phyloP scores from a whole-genome alignment of 2,797 vertebrate genomes.

The Anomalospiza imberbis region DNA sequence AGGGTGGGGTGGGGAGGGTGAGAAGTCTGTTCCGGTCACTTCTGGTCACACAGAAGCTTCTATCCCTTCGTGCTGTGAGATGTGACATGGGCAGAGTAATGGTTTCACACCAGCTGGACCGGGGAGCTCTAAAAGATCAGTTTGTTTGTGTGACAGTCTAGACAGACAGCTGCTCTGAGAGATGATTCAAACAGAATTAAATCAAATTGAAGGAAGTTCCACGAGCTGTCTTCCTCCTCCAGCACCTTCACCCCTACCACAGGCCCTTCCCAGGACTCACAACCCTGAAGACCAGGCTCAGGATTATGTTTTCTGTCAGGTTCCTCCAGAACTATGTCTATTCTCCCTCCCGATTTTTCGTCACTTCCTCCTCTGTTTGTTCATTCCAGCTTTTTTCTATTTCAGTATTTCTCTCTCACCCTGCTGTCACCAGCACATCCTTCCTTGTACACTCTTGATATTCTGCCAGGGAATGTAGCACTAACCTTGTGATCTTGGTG shows the following conservation, averaged over 20 bases:
- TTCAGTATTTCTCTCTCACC: background rate
- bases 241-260: background rate
- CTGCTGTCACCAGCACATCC: background rate
- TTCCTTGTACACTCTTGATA: background rate
- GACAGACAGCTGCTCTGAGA: background rate
- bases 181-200: background rate
- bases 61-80: background rate
- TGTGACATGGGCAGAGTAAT: fast-evolving
- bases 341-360: background rate
- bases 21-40: background rate
- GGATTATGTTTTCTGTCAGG: background rate
- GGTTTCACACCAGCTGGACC: background rate
- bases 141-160: background rate
- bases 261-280: background rate
- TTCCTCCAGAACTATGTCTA: background rate
- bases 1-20: fast-evolving
- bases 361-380: background rate
- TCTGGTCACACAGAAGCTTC: fast-evolving
- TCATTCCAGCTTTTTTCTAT: background rate
- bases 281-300: background rate
- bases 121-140: background rate
- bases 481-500: background rate
- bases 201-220: background rate
- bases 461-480: background rate
- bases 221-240: background rate